A percentile compares a stretch with the other conserved stretches of the same genome.
Evolutionary conservation across 2,888 invertebrate genomes (phyloP).

Genomic region (Drosophila mimica): DNA sequence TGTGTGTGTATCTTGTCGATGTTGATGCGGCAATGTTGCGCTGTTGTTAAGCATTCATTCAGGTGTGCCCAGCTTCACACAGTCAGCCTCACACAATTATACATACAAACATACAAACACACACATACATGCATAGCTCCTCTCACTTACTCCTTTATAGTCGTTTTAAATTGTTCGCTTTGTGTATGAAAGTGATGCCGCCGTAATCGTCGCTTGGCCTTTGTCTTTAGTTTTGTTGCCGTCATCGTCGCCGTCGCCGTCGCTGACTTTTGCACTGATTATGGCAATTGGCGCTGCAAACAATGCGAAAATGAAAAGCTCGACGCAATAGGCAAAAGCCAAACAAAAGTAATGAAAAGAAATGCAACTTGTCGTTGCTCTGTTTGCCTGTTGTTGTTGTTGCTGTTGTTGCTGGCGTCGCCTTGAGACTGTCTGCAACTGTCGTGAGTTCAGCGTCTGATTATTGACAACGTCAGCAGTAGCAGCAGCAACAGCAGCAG

Average conservation of each 20-base stretch:
- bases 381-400: slow-evolving; percentile 30
- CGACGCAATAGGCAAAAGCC: slow-evolving; percentile 65
- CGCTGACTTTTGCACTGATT: slow-evolving; percentile 75
- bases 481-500: slow-evolving; percentile 31
- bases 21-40: slow-evolving; percentile 73
- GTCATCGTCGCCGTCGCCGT: slow-evolving; percentile 28
- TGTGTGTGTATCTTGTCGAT: neutral
- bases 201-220: slow-evolving; percentile 74
- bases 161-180: slow-evolving; percentile 15
- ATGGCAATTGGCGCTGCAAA: slow-evolving; percentile 78
- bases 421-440: slow-evolving; percentile 71
- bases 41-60: slow-evolving; percentile 76
- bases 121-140: neutral
- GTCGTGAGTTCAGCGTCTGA: slow-evolving; percentile 73
- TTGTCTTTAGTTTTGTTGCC: slow-evolving; percentile 61
- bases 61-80: slow-evolving; percentile 51
- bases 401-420: slow-evolving; percentile 41
- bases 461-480: slow-evolving; percentile 72
- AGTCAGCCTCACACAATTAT: slow-evolving; percentile 20
- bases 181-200: slow-evolving; percentile 68
- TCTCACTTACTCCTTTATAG: slow-evolving; percentile 8
- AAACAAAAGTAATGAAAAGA: slow-evolving; percentile 71
- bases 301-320: slow-evolving; percentile 69
- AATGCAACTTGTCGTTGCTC: slow-evolving; percentile 53
- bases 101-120: slow-evolving; percentile 11